Percentiles rank a stretch among this genome's conserved stretches.
Conservation (phyloP, 1,140 invertebrate genomes). For the Dinothrombium tinctorium region DNA sequence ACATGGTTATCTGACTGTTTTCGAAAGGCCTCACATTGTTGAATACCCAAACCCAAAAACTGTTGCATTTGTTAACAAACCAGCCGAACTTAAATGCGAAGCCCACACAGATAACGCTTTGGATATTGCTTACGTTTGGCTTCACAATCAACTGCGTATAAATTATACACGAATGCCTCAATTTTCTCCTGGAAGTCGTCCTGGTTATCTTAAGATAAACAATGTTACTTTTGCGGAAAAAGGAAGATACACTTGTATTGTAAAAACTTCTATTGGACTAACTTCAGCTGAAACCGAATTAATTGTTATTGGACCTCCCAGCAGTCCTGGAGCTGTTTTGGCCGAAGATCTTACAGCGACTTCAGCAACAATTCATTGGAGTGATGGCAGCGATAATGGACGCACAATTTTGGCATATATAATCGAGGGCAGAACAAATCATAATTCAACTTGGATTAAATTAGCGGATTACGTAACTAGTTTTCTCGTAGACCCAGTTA, state of each 20-base stretch:
- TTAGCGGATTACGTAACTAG: conserved; percentile 28
- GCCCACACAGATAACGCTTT: conserved; percentile 52
- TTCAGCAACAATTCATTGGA: conserved; percentile 58
- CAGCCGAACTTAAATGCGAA: conserved; percentile 48
- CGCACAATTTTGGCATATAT: conserved; percentile 44
- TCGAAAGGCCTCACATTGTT: conserved; percentile 37
- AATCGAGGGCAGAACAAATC: conserved; percentile 56
- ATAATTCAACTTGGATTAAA: conserved; percentile 53
- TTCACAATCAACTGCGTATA: conserved; percentile 55
- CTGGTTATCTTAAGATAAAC: conserved; percentile 43
- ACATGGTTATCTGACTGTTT: conserved; percentile 34
- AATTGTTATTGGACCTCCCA: conserved; percentile 30
- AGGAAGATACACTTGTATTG: conserved; percentile 65
- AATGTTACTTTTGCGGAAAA: conserved; percentile 61
- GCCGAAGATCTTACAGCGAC: conserved; percentile 44
- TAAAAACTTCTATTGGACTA: conserved; percentile 58
- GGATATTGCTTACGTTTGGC: conserved; percentile 72
- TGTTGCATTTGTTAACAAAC: conserved; percentile 36
- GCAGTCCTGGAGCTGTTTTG: conserved; percentile 23
- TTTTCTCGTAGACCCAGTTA: not conserved
- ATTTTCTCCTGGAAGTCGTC: conserved; percentile 22
- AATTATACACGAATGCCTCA: conserved; percentile 18
- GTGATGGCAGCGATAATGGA: conserved; percentile 62
- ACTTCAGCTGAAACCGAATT: conserved; percentile 43
- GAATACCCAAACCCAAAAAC: conserved; percentile 37